phyloP scores from a whole-genome alignment of 1,140 invertebrate genomes.

The Carposina sasakii region DNA sequence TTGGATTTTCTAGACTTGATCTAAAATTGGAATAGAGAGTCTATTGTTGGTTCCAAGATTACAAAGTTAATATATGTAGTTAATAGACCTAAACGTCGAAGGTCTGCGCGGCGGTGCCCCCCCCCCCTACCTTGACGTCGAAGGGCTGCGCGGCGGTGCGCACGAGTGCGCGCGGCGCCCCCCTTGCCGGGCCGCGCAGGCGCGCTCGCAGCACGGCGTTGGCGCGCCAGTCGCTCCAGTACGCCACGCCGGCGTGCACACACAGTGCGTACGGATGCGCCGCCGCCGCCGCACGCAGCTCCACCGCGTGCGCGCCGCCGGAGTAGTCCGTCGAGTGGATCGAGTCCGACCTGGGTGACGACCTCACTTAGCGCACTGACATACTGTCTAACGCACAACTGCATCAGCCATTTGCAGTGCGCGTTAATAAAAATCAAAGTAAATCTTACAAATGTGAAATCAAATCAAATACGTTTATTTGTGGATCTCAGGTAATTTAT shows the following conservation, averaged over 20 bases:
- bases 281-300: slow-evolving; percentile 78
- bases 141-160: slow-evolving; percentile 84
- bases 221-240: slow-evolving; percentile 95
- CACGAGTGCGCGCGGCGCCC: slow-evolving; percentile 75
- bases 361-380: no score
- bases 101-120: slow-evolving; percentile 77
- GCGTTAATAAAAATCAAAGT: no score
- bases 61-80: no score
- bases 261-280: slow-evolving; percentile 94
- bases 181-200: slow-evolving; percentile 85
- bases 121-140: slow-evolving; percentile 77
- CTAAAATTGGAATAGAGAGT: no score
- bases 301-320: slow-evolving; percentile 81
- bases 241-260: slow-evolving; percentile 86
- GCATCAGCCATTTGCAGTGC: no score
- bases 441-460: no score
- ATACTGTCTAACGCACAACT: no score
- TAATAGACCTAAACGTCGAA: slow-evolving; percentile 76
- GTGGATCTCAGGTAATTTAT: no score
- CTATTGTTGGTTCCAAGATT: no score
- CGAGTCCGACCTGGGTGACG: slow-evolving; percentile 84
- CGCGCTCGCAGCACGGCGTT: slow-evolving; percentile 79
- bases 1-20: no score
- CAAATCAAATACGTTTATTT: no score
- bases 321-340: slow-evolving; percentile 88